Evolutionary conservation across 2,113 vertebrate species (phyloP).

Genomic region (Callipepla squamata): DNA sequence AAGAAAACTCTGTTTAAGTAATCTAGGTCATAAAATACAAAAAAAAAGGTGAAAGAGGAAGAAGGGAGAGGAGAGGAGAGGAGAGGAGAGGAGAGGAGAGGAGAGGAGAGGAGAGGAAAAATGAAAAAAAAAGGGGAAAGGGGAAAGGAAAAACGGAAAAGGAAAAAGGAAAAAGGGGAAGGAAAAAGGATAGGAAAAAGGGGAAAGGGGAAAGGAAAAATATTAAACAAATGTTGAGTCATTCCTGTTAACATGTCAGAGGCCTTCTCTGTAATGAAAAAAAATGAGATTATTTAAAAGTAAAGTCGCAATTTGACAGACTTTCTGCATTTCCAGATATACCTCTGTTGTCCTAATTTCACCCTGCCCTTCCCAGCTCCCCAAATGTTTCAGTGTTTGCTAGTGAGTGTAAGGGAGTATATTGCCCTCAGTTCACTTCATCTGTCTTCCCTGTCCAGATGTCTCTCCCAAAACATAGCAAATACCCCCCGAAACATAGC

Average conservation of each 20-base stretch:
- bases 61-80: too few relatives aligned
- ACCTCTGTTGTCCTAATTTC: background rate
- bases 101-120: background rate
- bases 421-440: background rate
- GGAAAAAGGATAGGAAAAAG: too few relatives aligned
- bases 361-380: background rate
- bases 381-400: background rate
- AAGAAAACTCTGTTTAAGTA: constrained; percentile 48
- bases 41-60: too few relatives aligned
- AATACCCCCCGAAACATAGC: background rate
- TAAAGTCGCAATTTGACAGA: background rate
- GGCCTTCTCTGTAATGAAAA: background rate
- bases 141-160: too few relatives aligned
- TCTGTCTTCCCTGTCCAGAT: background rate
- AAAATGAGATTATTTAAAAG: background rate
- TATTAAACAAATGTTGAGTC: background rate
- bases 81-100: too few relatives aligned
- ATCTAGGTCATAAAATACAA: background rate
- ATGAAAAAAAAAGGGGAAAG: too few relatives aligned
- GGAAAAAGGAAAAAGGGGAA: too few relatives aligned
- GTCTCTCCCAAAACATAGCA: background rate
- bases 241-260: background rate
- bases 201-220: too few relatives aligned
- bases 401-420: background rate
- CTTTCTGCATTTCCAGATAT: background rate